Evolutionary conservation across 2,113 vertebrate species (phyloP).

Genomic region (Myocastor coypus): DNA sequence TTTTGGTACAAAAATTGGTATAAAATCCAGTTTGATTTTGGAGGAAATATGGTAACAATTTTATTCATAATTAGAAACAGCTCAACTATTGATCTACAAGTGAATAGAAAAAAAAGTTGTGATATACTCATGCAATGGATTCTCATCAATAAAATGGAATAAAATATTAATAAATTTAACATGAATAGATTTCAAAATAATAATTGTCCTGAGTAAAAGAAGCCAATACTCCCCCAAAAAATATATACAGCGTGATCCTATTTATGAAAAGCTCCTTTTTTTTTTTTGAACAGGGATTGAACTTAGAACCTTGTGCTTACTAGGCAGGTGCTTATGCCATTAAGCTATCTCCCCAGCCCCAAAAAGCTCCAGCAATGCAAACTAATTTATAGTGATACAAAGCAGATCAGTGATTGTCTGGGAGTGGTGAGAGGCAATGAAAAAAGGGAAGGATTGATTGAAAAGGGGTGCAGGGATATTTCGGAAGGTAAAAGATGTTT

Average conservation of each 20-base stretch:
- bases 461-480: not conserved
- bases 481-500: not conserved
- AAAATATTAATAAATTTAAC: not conserved
- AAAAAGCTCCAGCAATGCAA: constrained; percentile 34
- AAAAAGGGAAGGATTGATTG: not conserved
- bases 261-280: not conserved
- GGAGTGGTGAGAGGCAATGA: not conserved
- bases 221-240: not conserved
- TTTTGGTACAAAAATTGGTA: not conserved
- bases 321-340: too few species aligned
- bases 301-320: too few species aligned
- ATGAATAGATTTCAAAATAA: constrained; percentile 26
- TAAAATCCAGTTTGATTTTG: not conserved
- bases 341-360: too few species aligned
- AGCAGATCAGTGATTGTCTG: not conserved
- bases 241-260: not conserved
- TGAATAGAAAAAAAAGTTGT: not conserved
- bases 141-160: not conserved
- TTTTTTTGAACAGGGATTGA: too few species aligned
- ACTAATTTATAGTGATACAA: not conserved
- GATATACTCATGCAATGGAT: not conserved
- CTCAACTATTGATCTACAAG: not conserved
- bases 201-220: constrained; percentile 16
- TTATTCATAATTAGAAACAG: constrained; percentile 28
- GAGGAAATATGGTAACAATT: not conserved